Conservation (phyloP, 2,888 invertebrate genomes). For the Melieria crassipennis region DNA sequence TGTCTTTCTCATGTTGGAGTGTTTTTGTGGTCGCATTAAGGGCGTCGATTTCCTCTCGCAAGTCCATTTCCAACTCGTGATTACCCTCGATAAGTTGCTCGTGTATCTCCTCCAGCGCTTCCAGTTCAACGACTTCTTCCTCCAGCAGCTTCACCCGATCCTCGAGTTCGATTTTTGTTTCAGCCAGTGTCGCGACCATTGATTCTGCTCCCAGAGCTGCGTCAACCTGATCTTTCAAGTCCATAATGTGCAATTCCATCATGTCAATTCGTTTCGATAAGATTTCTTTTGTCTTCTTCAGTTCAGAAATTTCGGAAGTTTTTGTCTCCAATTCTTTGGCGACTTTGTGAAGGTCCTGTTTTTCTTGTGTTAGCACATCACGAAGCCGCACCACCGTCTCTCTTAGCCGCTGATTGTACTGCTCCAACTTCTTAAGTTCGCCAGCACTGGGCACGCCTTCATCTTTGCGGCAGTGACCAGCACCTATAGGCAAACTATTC, state of each 20-base stretch:
- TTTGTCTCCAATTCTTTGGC: conserved; percentile 92
- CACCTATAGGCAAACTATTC: conserved; percentile 59
- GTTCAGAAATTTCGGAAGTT: conserved; percentile 83
- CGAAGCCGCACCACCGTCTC: conserved; percentile 94
- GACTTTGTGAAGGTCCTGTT: conserved; percentile 88
- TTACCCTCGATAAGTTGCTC: conserved; percentile 96
- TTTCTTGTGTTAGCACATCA: conserved; percentile 93
- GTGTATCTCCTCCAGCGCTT: conserved; percentile 92
- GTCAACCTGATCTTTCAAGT: conserved; percentile 94
- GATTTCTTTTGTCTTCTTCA: conserved; percentile 87
- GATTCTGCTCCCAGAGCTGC: conserved; percentile 97
- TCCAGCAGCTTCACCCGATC: conserved; percentile 87
- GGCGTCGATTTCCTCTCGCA: conserved; percentile 93
- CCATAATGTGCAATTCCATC: conserved; percentile 87
- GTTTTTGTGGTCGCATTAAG: conserved; percentile 83
- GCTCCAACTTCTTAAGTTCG: conserved; percentile 84
- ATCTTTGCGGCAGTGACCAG: conserved; percentile 72
- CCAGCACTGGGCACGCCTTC: conserved; percentile 46
- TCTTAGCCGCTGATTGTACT: conserved; percentile 90
- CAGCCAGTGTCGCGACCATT: conserved; percentile 95
- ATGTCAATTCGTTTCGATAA: conserved; percentile 78
- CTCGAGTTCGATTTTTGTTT: conserved; percentile 91
- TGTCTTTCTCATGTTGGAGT: conserved; percentile 84
- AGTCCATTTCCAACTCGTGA: conserved; percentile 90
- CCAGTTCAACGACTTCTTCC: conserved; percentile 91